Evolutionary conservation across 2,888 invertebrate genomes (phyloP), one percentile per base, ranked within the genome.

Genomic region (Sialis fuliginosa): DNA sequence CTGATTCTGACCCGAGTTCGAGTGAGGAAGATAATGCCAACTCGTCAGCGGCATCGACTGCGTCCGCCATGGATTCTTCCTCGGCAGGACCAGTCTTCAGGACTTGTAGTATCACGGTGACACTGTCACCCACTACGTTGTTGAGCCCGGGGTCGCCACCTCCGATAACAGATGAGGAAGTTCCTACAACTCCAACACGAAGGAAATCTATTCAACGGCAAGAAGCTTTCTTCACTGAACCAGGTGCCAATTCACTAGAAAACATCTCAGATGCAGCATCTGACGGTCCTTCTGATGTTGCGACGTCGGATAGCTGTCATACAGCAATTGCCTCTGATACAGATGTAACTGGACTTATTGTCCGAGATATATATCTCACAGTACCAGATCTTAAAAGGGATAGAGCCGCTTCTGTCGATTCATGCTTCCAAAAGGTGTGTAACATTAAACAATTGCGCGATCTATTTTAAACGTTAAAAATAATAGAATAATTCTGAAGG

Each of bases 321-420:
- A 41, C 22, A 6, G 64, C 63, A 45, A 62, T 58, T 31, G 57
- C 57, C 7, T 60, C 59, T 6, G 60, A 59, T 48, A 61, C 61
- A 6, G 48, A 48, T 39, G 44, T 44, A 3, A 39, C 40, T 6
- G 55, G 54, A 35, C 56, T 67, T 49, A 62, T 74, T 43, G 81
- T 84, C 6, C 73, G 79, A 50, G 82, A 84, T 56, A 80, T 84
- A 52, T 84, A 81, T 60, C 66, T 86, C 41, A 77, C 84, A 48
- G 89, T 89, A 50, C 89, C 89, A 39, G 86, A 88, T 57, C 63
- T 88, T 53, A 83, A 81, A 60, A 74, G 88, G 31, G 88, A 88
- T 60, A 77, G 89, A 12, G 89, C 89, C 12, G 88, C 87, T 33
- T 88, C 88, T 0, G 87, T 90, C 2, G 89, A 89, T 61, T 87